Evolutionary conservation across 2,888 invertebrate species (phyloP), one percentile per base, ranked within the genome.

Genomic region (Eristalis tenax): DNA sequence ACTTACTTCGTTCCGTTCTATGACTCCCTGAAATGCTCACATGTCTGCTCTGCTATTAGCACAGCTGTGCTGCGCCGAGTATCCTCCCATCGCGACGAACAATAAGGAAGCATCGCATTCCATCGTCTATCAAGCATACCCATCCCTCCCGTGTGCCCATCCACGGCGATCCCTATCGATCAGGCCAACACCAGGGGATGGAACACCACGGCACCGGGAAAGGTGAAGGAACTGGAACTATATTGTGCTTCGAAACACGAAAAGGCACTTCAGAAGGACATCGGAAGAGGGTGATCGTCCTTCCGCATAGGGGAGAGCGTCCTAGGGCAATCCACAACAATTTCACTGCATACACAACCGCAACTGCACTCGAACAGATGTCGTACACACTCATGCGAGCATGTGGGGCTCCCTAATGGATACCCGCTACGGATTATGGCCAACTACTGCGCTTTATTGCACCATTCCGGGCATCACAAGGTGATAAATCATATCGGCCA

Each of bases 401-500:
- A 18, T 40, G 64, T 66, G 78, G 71, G 66, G 83, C 79, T 87
- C 83, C 83, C 76, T 87, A 87, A 83, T 87, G 87, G 83, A 76
- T 73, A 75, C 75, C 87, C 79, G 73, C 79, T 64, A 40, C 57
- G 79, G 76, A 83, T 83, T 87, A 87, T 80, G 73, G 68, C 83
- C 83, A 74, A 83, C 87, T 87, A 87, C 76, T 76, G 87, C 75
- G 83, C 83, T 83, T 87, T 87, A 87, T 83, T 79, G 83, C 87
- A 83, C 71, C 73, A 83, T 68, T 73, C 70, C 76, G 68, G 76
- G 64, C 76, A 70, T 57, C 65, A 28, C 82, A 82, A 71, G 71
- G 83, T 87, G 87, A 87, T 87, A 87, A 87, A 87, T 87, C 87
- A 87, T 87, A 87, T 87, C 75, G 76, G 71, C 87, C 79, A 73